phyloP scores from a whole-genome alignment of 2,113 vertebrate genomes.

The Promerops cafer region DNA sequence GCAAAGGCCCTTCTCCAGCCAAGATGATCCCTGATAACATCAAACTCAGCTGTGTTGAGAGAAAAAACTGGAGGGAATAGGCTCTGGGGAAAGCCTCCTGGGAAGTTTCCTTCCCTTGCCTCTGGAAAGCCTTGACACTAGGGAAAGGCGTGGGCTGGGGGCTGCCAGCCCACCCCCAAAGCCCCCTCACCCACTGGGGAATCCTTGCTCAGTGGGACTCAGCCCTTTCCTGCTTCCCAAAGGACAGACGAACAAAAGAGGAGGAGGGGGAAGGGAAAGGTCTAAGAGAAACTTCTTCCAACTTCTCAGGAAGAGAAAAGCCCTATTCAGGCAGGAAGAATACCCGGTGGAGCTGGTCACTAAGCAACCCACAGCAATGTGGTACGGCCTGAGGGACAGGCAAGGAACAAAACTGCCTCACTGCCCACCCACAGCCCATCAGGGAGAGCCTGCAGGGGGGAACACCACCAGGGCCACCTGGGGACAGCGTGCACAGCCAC shows the following conservation, averaged over 20 bases:
- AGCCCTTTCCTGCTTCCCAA: not conserved
- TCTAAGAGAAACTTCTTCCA: conserved; percentile 44
- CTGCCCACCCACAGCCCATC: not conserved
- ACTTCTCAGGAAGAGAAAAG: conserved; percentile 26
- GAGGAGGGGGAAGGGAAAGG: conserved; percentile 36
- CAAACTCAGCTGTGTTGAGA: not conserved
- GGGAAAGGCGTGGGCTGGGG: not conserved
- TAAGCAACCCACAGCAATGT: conserved; percentile 56
- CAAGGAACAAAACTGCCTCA: not conserved
- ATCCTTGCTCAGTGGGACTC: not conserved
- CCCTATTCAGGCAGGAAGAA: conserved; percentile 60
- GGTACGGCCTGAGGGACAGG: not conserved
- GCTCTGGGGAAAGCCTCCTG: not conserved
- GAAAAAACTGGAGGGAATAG: not conserved
- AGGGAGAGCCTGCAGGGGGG: not conserved
- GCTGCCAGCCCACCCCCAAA: not conserved
- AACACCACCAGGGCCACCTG: not conserved
- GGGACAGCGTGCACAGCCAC: not conserved
- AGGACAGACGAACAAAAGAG: not conserved
- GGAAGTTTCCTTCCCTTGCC: not conserved
- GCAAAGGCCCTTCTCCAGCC: not conserved
- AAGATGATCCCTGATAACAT: not conserved
- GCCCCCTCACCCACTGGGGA: not conserved
- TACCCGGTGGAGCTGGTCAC: conserved; percentile 38
- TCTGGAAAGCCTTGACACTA: not conserved